Base-by-base conservation (phyloP, 2,888 invertebrate species). In the Fragum sueziense region DNA sequence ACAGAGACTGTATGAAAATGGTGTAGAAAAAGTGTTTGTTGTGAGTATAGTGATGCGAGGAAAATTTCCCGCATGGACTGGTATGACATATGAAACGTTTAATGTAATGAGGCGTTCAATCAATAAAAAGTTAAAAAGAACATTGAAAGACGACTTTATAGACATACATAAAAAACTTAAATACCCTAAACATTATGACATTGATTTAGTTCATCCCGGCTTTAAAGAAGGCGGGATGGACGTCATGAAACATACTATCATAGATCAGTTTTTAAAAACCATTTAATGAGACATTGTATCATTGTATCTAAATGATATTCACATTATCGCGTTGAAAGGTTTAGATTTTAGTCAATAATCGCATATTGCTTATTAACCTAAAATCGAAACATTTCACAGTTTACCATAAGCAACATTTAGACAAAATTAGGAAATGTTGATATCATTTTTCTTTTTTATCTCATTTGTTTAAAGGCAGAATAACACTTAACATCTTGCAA, bases 171-270 rank as follows among this genome's bases (percentile, higher is more conserved):
- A 69, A 31, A 20, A 31, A 22, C 17, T 69, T 2, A 47, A 52
- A 31, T 69, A 52, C 22, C 69, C 51, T 14, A 51, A 31, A 29
- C 70, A 70, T 54, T 70, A 70, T 25, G 70, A 70, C 37, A 33
- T 20, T 17, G 70, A 70, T 25, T 47, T 70, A 22, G 70, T 70
- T 11, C 70, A 70, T 27, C 70, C 70, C 2, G 70, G 70, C 1
- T 14, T 20, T n/a, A 22, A 22, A n/a, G 52, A 70, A 29, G 70
- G 34, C 2, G 70, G 70, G 22, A 29, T 70, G 34, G 31, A 34
- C 7, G 14, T 54, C 2, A 29, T 70, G 0, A 22, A 31, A n/a
- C 22, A 29, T 69, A 20, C 25, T 4, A 52, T 69, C n/a, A n/a
- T 33, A 14, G 41, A 67, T 41, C 17, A 29, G 14, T 41, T 67